Base-by-base conservation (phyloP, 2,113 vertebrate species). In the Promerops cafer region DNA sequence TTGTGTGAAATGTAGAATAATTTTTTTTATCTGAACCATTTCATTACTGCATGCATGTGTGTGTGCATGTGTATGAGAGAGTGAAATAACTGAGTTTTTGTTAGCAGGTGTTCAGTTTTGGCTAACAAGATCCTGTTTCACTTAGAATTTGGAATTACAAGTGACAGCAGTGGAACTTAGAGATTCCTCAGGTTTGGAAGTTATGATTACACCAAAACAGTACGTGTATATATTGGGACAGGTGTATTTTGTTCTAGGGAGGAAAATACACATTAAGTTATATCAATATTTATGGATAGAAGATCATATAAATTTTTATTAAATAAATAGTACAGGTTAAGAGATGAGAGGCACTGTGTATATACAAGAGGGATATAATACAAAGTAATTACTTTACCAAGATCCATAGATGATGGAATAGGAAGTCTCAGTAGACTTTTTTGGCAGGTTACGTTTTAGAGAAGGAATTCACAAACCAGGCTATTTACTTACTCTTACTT, bases 101-200 rank as follows among this genome's bases (percentile, higher is more conserved):
- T 87, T 82, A 93, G 82, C 90, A 70, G 59, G 47, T 70, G 61
- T 85, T 96, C 35, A 50, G 9, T 88, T 96, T 93, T 66, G 84
- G 66, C 84, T 91, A 49, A 77, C 66, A 80, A 65, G 63, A 66
- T 77, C 35, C 54, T 88, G 2, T 78, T 95, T 86, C 39, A 14
- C 33, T 74, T 93, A 40, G 54, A 87, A 74, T 85, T 93, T 72
- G 78, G 71, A 88, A 35, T 80, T 83, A 85, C 59, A 74, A 76
- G n/a, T 89, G 65, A 59, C 63, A 80, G 50, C 61, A 74, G 54
- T 26, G 16, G 30, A 75, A 74, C 44, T 86, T 78, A n/a, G 27
- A 63, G 28, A 69, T 85, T 22, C 44, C 13, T 59, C 11, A 39
- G 42, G 15, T 60, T 76, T 82, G 77, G 52, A 82, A 94, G 27